Evolutionary conservation across 2,113 vertebrate genomes (phyloP), one percentile per base, ranked within the genome.

Genomic region (Etia nguti): DNA sequence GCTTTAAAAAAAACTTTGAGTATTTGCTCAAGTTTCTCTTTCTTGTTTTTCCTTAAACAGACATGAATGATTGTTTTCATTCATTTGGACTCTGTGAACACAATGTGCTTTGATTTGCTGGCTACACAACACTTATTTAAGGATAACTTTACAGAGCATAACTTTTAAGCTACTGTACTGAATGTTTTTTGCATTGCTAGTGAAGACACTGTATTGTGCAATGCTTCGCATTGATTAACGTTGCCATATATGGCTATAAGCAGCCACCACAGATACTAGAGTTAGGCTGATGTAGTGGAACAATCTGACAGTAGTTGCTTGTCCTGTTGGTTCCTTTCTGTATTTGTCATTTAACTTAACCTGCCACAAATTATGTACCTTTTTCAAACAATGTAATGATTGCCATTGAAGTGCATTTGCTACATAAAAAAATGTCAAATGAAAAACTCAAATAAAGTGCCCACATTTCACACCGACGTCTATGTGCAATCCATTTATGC

Each of bases 331-430:
- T 87, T 88, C 60, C 56, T 93, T 50, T 87, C 75, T 93, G 89
- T 93, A 81, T 85, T 82, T 87, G 88, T 88, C 84, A 84, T 92
- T 91, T 90, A 88, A 90, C 81, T 89, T 73, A 77, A 88, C 82
- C 59, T 46, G 88, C 90, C 93, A 93, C 80, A 68, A 84, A 88
- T 83, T 29, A 84, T 88, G 90, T 92, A 91, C 86, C 62, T 93
- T 95, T 93, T 93, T 94, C 90, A 94, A 90, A 94, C 84, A 65
- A 89, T 93, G 92, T 94, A 91, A 90, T 70, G 62, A 91, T 81
- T 89, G 89, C 87, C 91, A 94, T 94, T 92, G 20, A 95, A 94
- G 93, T 93, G 90, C 92, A 94, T 95, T 95, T 95, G 94, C 92
- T 93, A 94, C 92, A 91, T 93, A 87, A 86, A 93, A 92, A 65